phyloP scores from a whole-genome alignment of 2,113 vertebrate species.

The Acrocephalus arundinaceus region DNA sequence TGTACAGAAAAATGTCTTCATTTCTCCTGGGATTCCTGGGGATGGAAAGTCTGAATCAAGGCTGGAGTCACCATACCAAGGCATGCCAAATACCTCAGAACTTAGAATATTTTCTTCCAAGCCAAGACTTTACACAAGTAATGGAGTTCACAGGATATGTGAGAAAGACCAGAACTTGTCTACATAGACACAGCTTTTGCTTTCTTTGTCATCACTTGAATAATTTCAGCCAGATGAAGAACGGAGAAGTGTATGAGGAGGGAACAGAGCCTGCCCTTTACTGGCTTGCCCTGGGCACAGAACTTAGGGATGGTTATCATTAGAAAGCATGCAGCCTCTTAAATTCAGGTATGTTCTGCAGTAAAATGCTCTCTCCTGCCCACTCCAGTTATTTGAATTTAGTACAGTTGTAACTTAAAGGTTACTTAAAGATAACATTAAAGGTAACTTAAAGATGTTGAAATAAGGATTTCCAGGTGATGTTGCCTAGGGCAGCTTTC shows the following conservation, averaged over 20 bases:
- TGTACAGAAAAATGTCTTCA: background rate
- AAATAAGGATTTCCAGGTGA: background rate
- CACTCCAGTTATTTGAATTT: background rate
- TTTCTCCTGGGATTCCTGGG: background rate
- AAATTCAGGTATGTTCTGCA: background rate
- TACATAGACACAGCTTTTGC: background rate
- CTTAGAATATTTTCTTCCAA: conserved; percentile 1
- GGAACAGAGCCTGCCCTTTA: background rate
- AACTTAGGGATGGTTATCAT: background rate
- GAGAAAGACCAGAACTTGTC: background rate
- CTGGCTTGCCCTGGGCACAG: background rate
- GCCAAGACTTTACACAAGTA: background rate
- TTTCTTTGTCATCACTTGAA: background rate
- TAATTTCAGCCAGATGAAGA: background rate
- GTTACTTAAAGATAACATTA: background rate
- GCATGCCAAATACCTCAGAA: conserved; percentile 7
- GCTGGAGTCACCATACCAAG: background rate
- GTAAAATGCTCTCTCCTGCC: background rate
- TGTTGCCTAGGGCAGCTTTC: background rate
- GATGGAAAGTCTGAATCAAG: conserved; percentile 23
- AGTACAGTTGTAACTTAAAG: background rate
- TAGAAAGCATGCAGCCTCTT: background rate
- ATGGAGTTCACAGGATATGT: background rate
- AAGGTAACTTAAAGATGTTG: background rate
- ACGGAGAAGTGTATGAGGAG: background rate